These are phyloP conservation scores for Rotaria macrura DNA, from an alignment of 2,888 invertebrate species.

Conservation along the genomic window DNA sequence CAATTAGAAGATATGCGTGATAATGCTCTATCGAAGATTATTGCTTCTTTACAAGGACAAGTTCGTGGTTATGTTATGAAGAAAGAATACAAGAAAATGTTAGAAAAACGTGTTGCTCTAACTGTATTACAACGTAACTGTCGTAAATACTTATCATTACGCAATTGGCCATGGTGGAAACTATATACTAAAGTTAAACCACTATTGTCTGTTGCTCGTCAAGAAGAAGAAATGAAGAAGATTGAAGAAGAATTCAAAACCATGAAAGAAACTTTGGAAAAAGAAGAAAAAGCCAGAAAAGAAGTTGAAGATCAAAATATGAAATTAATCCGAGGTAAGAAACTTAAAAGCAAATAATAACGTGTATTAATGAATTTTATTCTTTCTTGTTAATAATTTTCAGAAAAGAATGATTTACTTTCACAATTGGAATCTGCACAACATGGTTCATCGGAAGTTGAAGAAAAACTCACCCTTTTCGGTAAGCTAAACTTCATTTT, in stretches of 20 bases:
- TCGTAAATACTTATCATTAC: conserved; percentile 93
- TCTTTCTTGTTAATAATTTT: neutral
- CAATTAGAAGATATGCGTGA: conserved; percentile 99
- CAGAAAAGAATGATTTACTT: neutral
- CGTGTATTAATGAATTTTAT: too few relatives aligned
- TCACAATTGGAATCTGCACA: neutral
- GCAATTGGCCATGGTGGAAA: conserved; percentile 99
- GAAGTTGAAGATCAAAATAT: conserved; percentile 85
- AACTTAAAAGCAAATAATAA: conserved; percentile 55
- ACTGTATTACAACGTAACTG: conserved; percentile 98
- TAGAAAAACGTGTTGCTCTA: conserved; percentile 77
- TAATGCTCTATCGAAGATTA: conserved; percentile 86
- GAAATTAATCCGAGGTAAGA: conserved; percentile 79
- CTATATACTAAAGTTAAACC: conserved; percentile 98
- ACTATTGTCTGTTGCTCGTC: conserved; percentile 90
- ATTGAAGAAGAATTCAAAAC: conserved; percentile 89
- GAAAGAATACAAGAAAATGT: conserved; percentile 82
- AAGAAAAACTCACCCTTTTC: neutral
- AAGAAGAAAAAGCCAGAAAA: conserved; percentile 88
- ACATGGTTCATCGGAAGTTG: neutral
- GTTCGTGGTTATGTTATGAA: conserved; percentile 68
- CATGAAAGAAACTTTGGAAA: conserved; percentile 82
- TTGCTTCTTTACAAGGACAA: conserved; percentile 80
- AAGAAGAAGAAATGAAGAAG: conserved; percentile 94
- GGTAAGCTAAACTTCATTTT: too few relatives aligned